A percentile compares a stretch with the other conserved stretches of the same genome.
phyloP scores from a whole-genome alignment of 2,888 invertebrate genomes.

The Galeopsomyia nigrocyanea region DNA sequence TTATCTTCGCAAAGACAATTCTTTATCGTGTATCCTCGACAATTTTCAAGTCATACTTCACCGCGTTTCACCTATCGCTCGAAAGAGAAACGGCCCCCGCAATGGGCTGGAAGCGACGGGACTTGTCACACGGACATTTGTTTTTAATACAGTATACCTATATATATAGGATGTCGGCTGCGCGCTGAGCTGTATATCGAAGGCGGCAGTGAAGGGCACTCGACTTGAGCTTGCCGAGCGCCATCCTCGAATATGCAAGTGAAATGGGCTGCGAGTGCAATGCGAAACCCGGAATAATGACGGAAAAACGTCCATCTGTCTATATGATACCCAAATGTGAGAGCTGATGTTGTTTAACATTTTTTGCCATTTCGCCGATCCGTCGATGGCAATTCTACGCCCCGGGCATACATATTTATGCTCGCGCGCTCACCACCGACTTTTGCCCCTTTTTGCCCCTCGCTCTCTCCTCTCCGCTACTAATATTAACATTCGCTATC shows the following conservation, averaged over 20 bases:
- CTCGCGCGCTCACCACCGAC: slow-evolving; percentile 1
- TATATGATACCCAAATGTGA: not conserved
- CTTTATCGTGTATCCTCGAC: no score
- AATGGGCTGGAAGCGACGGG: no score
- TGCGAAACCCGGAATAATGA: slow-evolving; percentile 31
- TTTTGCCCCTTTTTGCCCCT: not conserved
- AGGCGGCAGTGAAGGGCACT: not conserved
- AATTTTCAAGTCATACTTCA: no score
- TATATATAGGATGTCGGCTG: no score
- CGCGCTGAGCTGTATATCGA: no score
- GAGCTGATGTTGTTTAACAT: slow-evolving; percentile 5
- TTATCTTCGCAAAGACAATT: no score
- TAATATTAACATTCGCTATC: not conserved
- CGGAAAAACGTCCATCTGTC: not conserved
- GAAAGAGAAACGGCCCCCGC: no score
- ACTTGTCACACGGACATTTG: no score
- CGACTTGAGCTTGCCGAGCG: not conserved
- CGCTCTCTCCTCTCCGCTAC: not conserved
- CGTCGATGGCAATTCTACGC: slow-evolving; percentile 15
- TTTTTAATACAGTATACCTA: no score
- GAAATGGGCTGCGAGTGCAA: slow-evolving; percentile 23
- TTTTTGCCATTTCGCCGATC: not conserved
- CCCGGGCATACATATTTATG: slow-evolving; percentile 15
- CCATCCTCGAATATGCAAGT: slow-evolving; percentile 4
- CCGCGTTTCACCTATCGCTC: no score